These are phyloP conservation scores for Agrochola litura DNA, from an alignment of 2,888 invertebrate genomes.

Conservation along the genomic window DNA sequence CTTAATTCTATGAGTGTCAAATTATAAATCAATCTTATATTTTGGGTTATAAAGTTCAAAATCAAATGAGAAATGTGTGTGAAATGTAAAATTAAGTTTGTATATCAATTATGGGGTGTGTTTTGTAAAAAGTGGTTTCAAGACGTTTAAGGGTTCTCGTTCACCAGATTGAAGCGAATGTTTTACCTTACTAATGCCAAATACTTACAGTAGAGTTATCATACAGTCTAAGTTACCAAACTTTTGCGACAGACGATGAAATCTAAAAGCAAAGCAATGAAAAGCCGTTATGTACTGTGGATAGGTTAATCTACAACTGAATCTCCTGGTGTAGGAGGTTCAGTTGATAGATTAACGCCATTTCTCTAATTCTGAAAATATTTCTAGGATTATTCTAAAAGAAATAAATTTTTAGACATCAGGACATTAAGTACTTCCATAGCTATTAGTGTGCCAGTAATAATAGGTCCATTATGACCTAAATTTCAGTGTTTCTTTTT, in stretches of 20 bases:
- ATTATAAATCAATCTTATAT: slow-evolving; percentile 11
- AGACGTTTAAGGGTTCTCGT: slow-evolving; percentile 36
- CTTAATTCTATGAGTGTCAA: not conserved
- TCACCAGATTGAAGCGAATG: slow-evolving; percentile 19
- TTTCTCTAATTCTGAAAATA: not conserved
- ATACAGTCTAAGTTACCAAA: not conserved
- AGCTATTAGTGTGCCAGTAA: not conserved
- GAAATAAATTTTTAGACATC: not conserved
- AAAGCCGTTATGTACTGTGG: not conserved
- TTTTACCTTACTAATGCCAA: not conserved
- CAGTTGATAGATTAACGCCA: not conserved
- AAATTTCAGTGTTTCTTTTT: not conserved
- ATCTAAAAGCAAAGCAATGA: not conserved
- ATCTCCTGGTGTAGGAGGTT: not conserved
- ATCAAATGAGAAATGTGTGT: slow-evolving; percentile 18
- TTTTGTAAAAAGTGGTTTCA: slow-evolving; percentile 60
- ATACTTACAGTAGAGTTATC: not conserved
- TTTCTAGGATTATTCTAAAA: not conserved
- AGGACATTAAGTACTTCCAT: not conserved
- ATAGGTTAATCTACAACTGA: not conserved
- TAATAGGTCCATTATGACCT: not conserved
- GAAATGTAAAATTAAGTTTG: slow-evolving; percentile 49
- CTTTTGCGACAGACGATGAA: not conserved
- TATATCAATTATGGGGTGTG: slow-evolving; percentile 65
- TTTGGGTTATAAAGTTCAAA: slow-evolving; percentile 20